Conservation (phyloP, 1,140 invertebrate species). For the Batillaria attramentaria region DNA sequence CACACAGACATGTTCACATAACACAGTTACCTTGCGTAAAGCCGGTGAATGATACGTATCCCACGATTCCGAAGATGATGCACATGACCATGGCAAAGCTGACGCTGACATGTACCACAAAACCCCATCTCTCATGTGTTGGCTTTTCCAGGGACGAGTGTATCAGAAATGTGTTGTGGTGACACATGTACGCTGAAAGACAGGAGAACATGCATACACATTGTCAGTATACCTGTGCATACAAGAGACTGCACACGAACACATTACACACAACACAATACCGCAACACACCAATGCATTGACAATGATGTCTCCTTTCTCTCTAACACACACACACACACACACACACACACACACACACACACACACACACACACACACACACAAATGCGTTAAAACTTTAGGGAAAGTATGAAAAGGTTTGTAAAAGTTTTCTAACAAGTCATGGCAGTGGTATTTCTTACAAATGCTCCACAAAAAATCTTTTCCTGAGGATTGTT, state of each 20-base stretch:
- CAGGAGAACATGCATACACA: no score
- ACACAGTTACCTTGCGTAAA: constrained; percentile 80
- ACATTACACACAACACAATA: no score
- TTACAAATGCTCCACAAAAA: neutral
- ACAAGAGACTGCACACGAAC: no score
- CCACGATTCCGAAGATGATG: constrained; percentile 83
- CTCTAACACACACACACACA: no score
- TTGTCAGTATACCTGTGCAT: no score
- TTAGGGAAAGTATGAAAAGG: no score
- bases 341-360: no score
- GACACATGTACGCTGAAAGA: constrained; percentile 89
- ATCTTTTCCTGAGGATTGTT: neutral
- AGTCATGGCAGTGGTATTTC: neutral
- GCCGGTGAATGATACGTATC: constrained; percentile 89
- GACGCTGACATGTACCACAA: constrained; percentile 85
- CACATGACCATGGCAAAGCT: constrained; percentile 81
- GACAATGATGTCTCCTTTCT: no score
- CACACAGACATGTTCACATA: neutral
- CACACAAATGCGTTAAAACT: no score
- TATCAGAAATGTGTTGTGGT: constrained; percentile 91
- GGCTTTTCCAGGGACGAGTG: constrained; percentile 87
- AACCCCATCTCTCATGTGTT: constrained; percentile 84
- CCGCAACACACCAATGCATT: no score
- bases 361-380: no score
- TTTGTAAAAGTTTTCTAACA: no score